Evolutionary conservation across 2,888 invertebrate species (phyloP).

Genomic region (Odontothrips loti): DNA sequence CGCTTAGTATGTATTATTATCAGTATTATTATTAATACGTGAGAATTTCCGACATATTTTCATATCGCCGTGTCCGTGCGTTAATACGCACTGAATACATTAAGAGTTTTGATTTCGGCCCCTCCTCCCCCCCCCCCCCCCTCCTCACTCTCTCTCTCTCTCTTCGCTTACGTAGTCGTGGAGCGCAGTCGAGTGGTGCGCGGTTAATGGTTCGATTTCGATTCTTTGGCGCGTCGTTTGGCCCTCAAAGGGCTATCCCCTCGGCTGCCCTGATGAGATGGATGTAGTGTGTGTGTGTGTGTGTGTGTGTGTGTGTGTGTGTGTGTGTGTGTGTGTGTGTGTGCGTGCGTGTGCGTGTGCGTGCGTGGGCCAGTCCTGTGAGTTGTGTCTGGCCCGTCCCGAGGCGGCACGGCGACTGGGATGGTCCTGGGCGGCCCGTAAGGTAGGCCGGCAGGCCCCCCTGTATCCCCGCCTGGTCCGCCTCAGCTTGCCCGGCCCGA

Average conservation of each 20-base stretch:
- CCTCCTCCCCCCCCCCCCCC: neutral
- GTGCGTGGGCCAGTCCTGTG: neutral
- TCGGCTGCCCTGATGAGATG: neutral
- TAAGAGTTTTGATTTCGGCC: neutral
- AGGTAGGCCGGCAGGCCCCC: too few relatives aligned
- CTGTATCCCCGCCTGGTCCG: too few relatives aligned
- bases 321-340: neutral
- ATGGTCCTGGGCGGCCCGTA: too few relatives aligned
- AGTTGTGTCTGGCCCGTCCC: too few relatives aligned
- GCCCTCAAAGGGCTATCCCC: neutral
- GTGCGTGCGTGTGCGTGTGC: neutral
- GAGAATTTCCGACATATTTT: too few relatives aligned
- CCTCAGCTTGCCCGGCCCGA: neutral
- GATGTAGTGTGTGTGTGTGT: neutral
- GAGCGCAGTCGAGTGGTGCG: neutral
- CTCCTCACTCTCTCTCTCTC: too few relatives aligned
- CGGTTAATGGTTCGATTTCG: too few relatives aligned
- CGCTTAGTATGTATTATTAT: too few relatives aligned
- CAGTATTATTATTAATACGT: too few relatives aligned
- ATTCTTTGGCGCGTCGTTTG: too few relatives aligned
- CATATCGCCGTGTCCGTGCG: neutral
- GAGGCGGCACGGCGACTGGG: too few relatives aligned
- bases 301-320: neutral
- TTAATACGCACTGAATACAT: neutral
- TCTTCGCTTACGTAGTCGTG: too few relatives aligned